Base-by-base conservation (phyloP, 2,797 vertebrate genomes). In the Lagocephalus sceleratus region DNA sequence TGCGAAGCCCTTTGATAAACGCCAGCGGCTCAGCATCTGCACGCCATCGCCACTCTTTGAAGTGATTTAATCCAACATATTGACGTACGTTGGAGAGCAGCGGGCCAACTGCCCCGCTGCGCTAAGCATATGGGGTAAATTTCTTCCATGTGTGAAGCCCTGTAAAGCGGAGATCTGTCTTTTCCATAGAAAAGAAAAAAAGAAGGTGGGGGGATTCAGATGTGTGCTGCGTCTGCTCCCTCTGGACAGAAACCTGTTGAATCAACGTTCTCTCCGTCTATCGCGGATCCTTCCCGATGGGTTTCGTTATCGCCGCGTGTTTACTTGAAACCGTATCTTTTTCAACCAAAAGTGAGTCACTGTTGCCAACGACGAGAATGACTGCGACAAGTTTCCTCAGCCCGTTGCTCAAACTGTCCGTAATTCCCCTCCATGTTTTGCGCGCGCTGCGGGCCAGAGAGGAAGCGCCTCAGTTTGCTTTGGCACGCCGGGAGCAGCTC, bases 381-480 rank as follows among this genome's bases (percentile, higher is more conserved):
- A 76, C 73, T 20, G 51, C 55, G 49, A 12, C 21, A 45, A 63
- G 57, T 65, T 54, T 63, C 65, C 51, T 61, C 42, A 26, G 55
- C 49, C 5, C 63, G 75, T 71, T 67, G 26, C 63, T 78, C 73
- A 49, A 16, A 35, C 52, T 38, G 64, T 60, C 23, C 58, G 43
- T 55, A 49, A 83, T 63, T 89, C 87, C 73, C 47, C 83, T 82
- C 83, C 89, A 12, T 59, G 73, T 85, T 90, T 90, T 90, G 67
- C 54, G 66, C 2, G 55, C 55, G 68, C 70, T 82, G 65, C 26
- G 66, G 40, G 67, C 81, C 84, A 81, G 75, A 74, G 72, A 89
- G 86, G 88, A 90, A 89, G 86, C 63, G 63, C 82, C 78, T 84
- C 88, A 66, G 71, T 89, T 88, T 90, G 32, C 76, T 87, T 90